Evolutionary conservation across 2,888 invertebrate species (phyloP), one percentile per base, ranked within the genome.

Genomic region (Sarcophaga variegata): DNA sequence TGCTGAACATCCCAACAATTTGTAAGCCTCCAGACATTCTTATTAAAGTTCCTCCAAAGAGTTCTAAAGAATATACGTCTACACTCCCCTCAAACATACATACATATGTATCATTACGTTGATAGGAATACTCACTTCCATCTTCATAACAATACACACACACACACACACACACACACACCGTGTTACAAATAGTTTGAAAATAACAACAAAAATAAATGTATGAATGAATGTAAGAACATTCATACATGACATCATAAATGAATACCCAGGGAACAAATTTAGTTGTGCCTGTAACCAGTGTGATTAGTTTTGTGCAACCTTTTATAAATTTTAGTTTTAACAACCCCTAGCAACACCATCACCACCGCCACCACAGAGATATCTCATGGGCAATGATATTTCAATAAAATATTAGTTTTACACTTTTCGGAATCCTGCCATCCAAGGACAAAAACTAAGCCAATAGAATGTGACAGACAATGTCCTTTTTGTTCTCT

Each of bases 11-110:
- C 49, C 69, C 49, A 81, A 70, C 75, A 75, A 75, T 81, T 81
- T 81, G 69, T 81, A 70, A 75, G 81, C 81, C 67, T 75, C 75
- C 12, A 81, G 81, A 76, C 75, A 81, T 69, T 81, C 75, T 49
- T 81, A 54, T 62, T 63, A 69, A 69, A 81, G 75, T 62, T 81
- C 63, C 54, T 69, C 54, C 11, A 64, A 81, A 81, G 75, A 81
- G 62, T 75, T 69, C 47, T 45, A 54, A 47, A 66, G n/a, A 66
- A 45, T 27, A 64, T 22, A 37, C 37, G 37, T 37, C 4, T 14
- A 14, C 49, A 4, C 54, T 54, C 4, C 54, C 49, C 54, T 54
- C 17, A 14, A 54, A 54, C 54, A 54, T 37, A 27, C 49, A 54
- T 54, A 2, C 22, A 22, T 49, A 49, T 54, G 12, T 17, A 54